phyloP scores from a whole-genome alignment of 2,113 vertebrate species.

The Martes martes region DNA sequence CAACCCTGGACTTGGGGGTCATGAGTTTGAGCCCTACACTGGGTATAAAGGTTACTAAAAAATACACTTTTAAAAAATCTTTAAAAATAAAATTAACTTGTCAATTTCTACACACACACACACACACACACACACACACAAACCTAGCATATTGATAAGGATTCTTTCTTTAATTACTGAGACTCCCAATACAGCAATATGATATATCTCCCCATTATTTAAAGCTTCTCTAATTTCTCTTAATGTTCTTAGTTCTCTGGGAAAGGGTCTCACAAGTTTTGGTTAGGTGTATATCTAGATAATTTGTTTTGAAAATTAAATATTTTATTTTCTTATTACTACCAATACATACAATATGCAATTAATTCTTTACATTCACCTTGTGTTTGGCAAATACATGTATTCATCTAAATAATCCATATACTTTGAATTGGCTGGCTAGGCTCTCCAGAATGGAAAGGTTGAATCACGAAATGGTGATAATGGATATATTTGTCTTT shows the following conservation, averaged over 20 bases:
- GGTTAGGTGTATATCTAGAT: not conserved
- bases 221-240: not conserved
- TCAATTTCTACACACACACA: not conserved
- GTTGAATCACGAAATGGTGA: not conserved
- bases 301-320: constrained; percentile 9
- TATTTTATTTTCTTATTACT: constrained; percentile 12
- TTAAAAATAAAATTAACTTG: not conserved
- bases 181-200: not conserved
- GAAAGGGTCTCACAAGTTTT: not conserved
- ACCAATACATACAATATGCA: not conserved
- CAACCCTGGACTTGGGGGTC: not conserved
- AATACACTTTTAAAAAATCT: not conserved
- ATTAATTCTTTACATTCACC: not conserved
- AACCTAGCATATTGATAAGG: not conserved
- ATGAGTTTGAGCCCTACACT: not conserved
- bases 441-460: not conserved
- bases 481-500: not conserved
- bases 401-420: not conserved
- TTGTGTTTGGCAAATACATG: not conserved
- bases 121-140: not conserved
- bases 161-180: not conserved
- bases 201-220: not conserved
- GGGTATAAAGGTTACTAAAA: not conserved
- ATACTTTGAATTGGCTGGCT: not conserved
- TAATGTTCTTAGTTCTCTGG: not conserved